These are phyloP conservation scores for Watersipora subatra DNA, from an alignment of 1,140 invertebrate species.

Conservation along the genomic window DNA sequence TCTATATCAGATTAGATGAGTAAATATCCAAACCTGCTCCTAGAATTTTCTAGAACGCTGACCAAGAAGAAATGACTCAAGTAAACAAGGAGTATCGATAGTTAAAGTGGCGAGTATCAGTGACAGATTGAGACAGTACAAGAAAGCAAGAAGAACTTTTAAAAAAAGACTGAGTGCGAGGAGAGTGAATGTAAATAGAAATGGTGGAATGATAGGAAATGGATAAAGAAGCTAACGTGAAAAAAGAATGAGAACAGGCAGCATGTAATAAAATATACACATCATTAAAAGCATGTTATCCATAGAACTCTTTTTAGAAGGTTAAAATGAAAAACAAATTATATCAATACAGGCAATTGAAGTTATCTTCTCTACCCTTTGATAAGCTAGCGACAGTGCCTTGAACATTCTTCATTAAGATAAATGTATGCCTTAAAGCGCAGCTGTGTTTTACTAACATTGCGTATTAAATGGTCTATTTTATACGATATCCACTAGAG, in stretches of 20 bases:
- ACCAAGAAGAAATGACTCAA: neutral
- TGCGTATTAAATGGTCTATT: too few relatives aligned
- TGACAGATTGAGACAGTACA: neutral
- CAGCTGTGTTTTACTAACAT: too few relatives aligned
- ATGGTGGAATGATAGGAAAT: neutral
- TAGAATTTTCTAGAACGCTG: neutral
- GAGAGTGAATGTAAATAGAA: neutral
- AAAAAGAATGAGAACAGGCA: neutral
- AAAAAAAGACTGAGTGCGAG: neutral
- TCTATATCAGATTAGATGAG: constrained; percentile 6
- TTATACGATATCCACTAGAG: too few relatives aligned
- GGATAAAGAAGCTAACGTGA: neutral
- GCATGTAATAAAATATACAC: neutral
- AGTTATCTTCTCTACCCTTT: constrained; percentile 1
- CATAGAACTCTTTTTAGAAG: neutral
- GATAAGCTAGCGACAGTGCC: constrained; percentile 41
- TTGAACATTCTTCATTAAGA: constrained; percentile 32
- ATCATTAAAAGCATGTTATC: neutral
- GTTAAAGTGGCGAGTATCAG: neutral
- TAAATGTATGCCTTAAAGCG: too few relatives aligned
- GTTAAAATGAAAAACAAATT: neutral
- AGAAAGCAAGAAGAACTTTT: too few relatives aligned
- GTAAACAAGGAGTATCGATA: neutral
- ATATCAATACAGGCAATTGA: neutral
- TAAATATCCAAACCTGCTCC: neutral